These are phyloP conservation scores for Sceliomorpha sp. DNA, from an alignment of 2,888 invertebrate species.

Conservation along the genomic window DNA sequence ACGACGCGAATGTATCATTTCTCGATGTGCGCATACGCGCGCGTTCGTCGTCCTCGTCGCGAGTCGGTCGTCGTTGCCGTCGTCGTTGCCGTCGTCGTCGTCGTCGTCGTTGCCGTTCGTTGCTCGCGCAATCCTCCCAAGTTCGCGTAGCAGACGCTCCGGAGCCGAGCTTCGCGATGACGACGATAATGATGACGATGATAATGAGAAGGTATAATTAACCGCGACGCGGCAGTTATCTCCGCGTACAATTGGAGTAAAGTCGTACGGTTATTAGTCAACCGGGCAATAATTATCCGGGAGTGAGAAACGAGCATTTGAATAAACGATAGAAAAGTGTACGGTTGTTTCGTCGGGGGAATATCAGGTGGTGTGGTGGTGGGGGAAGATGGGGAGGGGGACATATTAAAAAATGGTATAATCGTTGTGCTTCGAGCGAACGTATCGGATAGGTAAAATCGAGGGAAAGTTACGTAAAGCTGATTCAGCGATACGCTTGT, in stretches of 20 bases:
- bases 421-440: conserved; percentile 27
- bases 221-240: conserved; percentile 31
- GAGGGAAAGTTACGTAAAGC: conserved; percentile 26
- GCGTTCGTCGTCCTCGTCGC: too few relatives aligned
- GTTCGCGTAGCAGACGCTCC: conserved; percentile 19
- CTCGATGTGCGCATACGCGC: too few relatives aligned
- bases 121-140: too few relatives aligned
- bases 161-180: conserved; percentile 27
- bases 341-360: conserved; percentile 34
- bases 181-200: conserved; percentile 2
- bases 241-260: conserved; percentile 14
- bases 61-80: too few relatives aligned
- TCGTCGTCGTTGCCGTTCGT: too few relatives aligned
- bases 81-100: too few relatives aligned
- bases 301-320: conserved; percentile 21
- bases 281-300: conserved; percentile 38
- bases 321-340: conserved; percentile 30
- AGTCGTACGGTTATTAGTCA: conserved; percentile 45
- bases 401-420: background rate
- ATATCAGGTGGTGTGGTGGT: conserved; percentile 26
- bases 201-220: conserved; percentile 42
- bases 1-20: conserved; percentile 19
- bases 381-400: conserved; percentile 1
- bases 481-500: background rate
- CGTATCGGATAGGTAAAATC: background rate